Base-by-base conservation (phyloP, 2,888 invertebrate genomes). In the Thumatha senex region DNA sequence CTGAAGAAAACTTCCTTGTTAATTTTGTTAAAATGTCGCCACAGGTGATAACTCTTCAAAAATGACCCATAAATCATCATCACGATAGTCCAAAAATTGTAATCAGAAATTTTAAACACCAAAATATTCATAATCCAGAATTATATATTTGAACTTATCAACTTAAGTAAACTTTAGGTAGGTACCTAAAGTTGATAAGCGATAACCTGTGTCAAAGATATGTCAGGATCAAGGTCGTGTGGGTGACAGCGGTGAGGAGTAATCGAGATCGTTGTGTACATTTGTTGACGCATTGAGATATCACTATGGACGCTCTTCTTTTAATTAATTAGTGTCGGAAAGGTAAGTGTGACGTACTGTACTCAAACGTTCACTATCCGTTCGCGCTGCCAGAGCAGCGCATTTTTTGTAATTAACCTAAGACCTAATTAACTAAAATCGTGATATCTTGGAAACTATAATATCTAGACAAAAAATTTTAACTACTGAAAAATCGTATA, bases 201-300 rank as follows among this genome's bases (percentile, higher is more conserved):
- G 45, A 53, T 48, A 53, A 36, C 40, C 51, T 30, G 33, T 8
- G 24, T 15, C 40, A 38, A 40, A 52, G 46, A 61, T 60, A 54
- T 31, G 11, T 33, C 35, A 29, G 46, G 67, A 48, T 65, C 61
- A 64, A 65, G 67, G 64, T 60, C 50, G 46, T 49, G 39, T 24
- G 31, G 50, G 55, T 51, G 58, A 33, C 61, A 56, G 35, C 34
- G 24, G 7, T 43, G 49, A 24, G 12, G 39, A 13, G 13, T 4
- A 39, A 39, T 39, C 11, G 48, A 40, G 60, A 67, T 63, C 54
- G 38, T 40, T 31, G 35, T 53, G 41, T 49, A 58, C 51, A 47
- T 49, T 41, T 67, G 48, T 63, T 56, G 59, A 63, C 36, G 7
- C 40, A 38, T 7, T 36, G 31, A 35, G 48, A 59, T 29, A 43